Percentiles rank a stretch among this genome's conserved stretches.
Conservation (phyloP, 2,888 invertebrate species). For the Anorthoa munda region DNA sequence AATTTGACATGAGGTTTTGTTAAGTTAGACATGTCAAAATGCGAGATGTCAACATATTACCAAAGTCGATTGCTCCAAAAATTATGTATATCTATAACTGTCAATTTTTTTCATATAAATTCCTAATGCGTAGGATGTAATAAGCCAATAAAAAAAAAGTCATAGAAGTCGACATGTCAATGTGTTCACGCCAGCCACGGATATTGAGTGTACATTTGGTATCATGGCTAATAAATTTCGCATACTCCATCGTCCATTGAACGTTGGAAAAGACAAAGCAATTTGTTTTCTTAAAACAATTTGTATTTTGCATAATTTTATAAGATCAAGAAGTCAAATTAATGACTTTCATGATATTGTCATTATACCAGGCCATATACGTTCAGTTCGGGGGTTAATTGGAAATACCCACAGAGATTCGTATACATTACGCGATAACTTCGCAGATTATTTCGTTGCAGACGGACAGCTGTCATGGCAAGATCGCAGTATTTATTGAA, state of each 20-base stretch:
- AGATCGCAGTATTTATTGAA: slow-evolving; percentile 60
- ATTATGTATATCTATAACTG: no score
- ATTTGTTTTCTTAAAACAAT: slow-evolving; percentile 49
- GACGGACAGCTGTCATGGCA: slow-evolving; percentile 59
- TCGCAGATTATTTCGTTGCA: slow-evolving; percentile 58
- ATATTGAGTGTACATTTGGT: slow-evolving; percentile 57
- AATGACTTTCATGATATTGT: slow-evolving; percentile 51
- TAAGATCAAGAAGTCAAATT: slow-evolving; percentile 34
- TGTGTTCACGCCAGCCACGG: no score
- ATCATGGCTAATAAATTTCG: slow-evolving; percentile 60
- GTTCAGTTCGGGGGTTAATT: slow-evolving; percentile 44
- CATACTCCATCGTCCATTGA: slow-evolving; percentile 58
- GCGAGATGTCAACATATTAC: no score
- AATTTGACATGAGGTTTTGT: no score
- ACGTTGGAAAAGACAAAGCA: slow-evolving; percentile 52
- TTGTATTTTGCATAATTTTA: slow-evolving; percentile 50
- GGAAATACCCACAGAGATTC: slow-evolving; percentile 50
- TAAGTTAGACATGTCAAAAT: no score
- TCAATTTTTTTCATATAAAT: no score
- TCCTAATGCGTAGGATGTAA: no score
- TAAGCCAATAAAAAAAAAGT: no score
- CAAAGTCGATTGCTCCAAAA: no score
- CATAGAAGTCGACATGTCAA: no score
- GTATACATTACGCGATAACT: slow-evolving; percentile 60
- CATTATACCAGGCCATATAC: slow-evolving; percentile 58